These are phyloP conservation scores for Eretmochelys imbricata DNA, from an alignment of 2,113 vertebrate species.

Conservation along the genomic window DNA sequence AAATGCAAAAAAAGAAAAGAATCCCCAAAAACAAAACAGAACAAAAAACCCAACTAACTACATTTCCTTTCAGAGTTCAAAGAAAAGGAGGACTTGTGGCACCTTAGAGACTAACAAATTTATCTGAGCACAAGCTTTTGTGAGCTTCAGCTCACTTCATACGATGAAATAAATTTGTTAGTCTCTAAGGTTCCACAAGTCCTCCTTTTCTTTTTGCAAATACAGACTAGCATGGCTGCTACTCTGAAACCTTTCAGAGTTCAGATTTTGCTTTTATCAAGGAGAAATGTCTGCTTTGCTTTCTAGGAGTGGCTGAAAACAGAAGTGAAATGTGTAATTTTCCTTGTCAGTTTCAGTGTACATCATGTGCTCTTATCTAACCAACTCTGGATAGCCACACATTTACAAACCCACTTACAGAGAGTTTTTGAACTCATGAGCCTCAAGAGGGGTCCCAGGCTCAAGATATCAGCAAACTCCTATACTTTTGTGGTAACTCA, in stretches of 20 bases:
- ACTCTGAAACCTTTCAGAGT: neutral
- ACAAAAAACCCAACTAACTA: no score
- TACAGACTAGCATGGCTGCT: no score
- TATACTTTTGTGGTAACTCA: accelerated
- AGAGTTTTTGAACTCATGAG: neutral
- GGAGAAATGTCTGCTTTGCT: neutral
- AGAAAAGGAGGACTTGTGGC: no score
- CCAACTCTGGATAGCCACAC: neutral
- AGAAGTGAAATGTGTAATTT: neutral
- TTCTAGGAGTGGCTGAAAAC: neutral
- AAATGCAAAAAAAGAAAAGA: neutral
- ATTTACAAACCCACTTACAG: neutral
- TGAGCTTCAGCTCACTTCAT: no score
- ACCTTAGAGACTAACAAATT: no score
- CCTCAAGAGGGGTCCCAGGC: neutral
- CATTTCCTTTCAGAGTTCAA: neutral
- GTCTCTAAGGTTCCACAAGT: no score
- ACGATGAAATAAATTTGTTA: no score
- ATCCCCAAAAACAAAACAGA: no score
- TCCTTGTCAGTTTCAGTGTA: neutral
- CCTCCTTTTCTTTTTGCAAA: no score
- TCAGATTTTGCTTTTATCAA: neutral
- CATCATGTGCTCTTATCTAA: neutral
- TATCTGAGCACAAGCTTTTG: no score
- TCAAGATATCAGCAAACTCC: neutral